Evolutionary conservation across 2,888 invertebrate genomes (phyloP).

Genomic region (Ectemnius continuus): DNA sequence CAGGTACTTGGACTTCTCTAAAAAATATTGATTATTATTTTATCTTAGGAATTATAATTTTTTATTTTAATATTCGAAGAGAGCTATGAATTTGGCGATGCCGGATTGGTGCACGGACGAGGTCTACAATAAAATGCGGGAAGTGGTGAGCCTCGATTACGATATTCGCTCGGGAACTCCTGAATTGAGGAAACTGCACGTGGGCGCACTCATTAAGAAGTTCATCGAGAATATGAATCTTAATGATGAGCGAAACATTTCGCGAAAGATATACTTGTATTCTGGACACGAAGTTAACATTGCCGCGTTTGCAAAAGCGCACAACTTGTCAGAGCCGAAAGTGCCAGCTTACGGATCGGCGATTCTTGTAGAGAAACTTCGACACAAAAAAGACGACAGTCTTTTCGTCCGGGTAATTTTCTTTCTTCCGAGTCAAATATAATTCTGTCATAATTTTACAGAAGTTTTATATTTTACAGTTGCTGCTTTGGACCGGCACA

Average conservation of each 20-base stretch:
- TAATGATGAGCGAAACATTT: neutral
- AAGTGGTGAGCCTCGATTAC: conserved; percentile 30
- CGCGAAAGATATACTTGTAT: conserved; percentile 63
- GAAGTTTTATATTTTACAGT: conserved; percentile 18
- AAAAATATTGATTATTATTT: neutral
- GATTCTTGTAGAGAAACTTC: conserved; percentile 60
- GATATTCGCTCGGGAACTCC: conserved; percentile 48
- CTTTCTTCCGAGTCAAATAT: neutral
- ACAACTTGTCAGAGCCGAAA: conserved; percentile 42
- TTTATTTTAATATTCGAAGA: conserved; percentile 40
- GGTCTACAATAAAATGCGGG: conserved; percentile 36
- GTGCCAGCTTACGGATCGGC: conserved; percentile 54
- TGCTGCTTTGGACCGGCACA: conserved; percentile 47
- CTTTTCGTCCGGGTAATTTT: conserved; percentile 54
- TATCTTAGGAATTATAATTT: neutral
- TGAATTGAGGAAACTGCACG: conserved; percentile 46
- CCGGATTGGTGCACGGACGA: conserved; percentile 62
- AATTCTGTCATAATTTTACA: neutral
- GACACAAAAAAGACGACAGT: conserved; percentile 24
- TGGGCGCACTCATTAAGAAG: conserved; percentile 51
- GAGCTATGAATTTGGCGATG: conserved; percentile 39
- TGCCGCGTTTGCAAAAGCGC: conserved; percentile 48
- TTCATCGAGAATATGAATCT: conserved; percentile 56
- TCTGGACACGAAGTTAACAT: conserved; percentile 63
- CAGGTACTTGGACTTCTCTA: conserved; percentile 49